phyloP scores from a whole-genome alignment of 1,140 invertebrate species.

The Brachionus rubens region DNA sequence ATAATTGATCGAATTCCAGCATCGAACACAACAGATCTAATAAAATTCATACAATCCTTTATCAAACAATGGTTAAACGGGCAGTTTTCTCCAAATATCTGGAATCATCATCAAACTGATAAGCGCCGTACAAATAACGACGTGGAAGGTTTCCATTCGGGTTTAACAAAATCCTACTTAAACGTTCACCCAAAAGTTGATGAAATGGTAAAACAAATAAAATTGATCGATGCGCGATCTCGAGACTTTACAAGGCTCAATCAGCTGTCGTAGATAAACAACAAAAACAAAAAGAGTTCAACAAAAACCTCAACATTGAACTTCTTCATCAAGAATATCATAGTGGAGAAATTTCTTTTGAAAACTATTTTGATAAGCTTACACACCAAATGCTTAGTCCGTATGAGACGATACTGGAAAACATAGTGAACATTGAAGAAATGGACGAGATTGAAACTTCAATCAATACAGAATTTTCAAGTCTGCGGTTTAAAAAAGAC shows the following conservation, averaged over 20 bases:
- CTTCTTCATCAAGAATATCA: too few relatives aligned
- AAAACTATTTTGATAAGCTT: background rate
- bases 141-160: conserved; percentile 26
- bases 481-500: too few relatives aligned
- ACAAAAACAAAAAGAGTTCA: background rate
- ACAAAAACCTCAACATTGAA: background rate
- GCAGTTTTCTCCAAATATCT: conserved; percentile 2
- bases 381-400: background rate
- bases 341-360: background rate
- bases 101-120: conserved; percentile 18
- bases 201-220: conserved; percentile 26
- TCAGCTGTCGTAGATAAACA: background rate
- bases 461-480: too few relatives aligned
- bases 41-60: background rate
- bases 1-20: background rate
- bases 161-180: background rate
- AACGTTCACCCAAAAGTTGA: conserved; percentile 1
- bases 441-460: too few relatives aligned
- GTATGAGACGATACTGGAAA: too few relatives aligned
- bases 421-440: too few relatives aligned
- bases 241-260: background rate
- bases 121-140: conserved; percentile 15
- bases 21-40: too few relatives aligned
- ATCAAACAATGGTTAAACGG: conserved; percentile 15
- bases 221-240: background rate